These are phyloP conservation scores for Acanthiza pusilla DNA, from an alignment of 2,797 vertebrate genomes.

Conservation along the genomic window DNA sequence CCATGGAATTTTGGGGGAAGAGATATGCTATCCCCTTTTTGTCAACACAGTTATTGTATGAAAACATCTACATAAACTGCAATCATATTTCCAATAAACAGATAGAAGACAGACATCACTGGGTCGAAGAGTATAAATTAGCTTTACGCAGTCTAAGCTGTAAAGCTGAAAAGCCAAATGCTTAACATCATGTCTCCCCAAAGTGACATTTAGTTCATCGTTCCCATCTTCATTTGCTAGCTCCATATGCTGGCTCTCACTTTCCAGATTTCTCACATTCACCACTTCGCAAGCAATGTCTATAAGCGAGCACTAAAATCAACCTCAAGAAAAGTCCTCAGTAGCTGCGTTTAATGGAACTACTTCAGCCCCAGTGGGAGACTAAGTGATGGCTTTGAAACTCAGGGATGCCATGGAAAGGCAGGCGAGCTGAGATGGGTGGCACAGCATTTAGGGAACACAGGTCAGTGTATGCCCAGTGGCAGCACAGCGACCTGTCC, in stretches of 20 bases:
- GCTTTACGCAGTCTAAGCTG: background rate
- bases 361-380: background rate
- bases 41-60: background rate
- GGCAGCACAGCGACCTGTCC: rapidly evolving
- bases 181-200: background rate
- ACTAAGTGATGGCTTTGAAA: background rate
- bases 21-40: background rate
- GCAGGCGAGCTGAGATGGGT: background rate
- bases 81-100: background rate
- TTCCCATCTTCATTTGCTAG: background rate
- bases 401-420: rapidly evolving
- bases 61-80: background rate
- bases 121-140: background rate
- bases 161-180: conserved; percentile 42
- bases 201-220: background rate
- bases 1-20: background rate
- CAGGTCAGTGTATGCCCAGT: background rate
- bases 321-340: background rate
- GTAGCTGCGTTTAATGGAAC: background rate
- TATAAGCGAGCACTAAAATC: background rate
- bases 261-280: background rate
- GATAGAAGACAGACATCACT: background rate
- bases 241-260: background rate
- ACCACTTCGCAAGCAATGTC: background rate
- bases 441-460: background rate